Evolutionary conservation across 1,140 invertebrate species (phyloP).

Genomic region (Epicauta chinensis): DNA sequence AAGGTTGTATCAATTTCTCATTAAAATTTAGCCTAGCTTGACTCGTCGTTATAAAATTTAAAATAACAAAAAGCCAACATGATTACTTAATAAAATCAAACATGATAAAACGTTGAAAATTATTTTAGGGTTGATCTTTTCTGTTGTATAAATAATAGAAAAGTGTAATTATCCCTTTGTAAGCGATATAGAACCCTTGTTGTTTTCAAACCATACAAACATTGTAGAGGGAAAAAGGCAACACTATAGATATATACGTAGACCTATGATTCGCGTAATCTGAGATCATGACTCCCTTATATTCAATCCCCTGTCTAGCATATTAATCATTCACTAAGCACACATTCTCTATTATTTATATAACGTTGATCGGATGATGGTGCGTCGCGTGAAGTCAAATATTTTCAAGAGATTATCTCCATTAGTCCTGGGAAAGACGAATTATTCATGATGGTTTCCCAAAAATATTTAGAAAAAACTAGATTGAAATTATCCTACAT

Average conservation of each 20-base stretch:
- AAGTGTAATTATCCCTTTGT: conserved; percentile 30
- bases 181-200: conserved; percentile 30
- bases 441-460: too few relatives aligned
- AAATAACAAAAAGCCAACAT: too few relatives aligned
- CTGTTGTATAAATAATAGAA: conserved; percentile 31
- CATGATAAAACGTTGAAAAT: too few relatives aligned
- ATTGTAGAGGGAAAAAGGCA: conserved; percentile 15
- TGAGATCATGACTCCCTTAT: conserved; percentile 20
- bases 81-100: too few relatives aligned
- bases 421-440: too few relatives aligned
- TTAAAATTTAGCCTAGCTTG: too few relatives aligned
- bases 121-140: too few relatives aligned
- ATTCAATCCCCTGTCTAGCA: conserved; percentile 7
- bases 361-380: conserved; percentile 24
- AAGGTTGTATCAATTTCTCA: too few relatives aligned
- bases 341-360: conserved; percentile 27
- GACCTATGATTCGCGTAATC: conserved; percentile 29
- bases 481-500: too few relatives aligned
- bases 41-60: too few relatives aligned
- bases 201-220: conserved; percentile 30
- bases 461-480: too few relatives aligned
- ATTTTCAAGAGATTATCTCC: conserved; percentile 19
- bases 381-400: conserved; percentile 26
- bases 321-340: conserved; percentile 31
- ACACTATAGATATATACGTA: conserved; percentile 13